A percentile compares a stretch with the other conserved stretches of the same genome.
Conservation (phyloP, 1,140 invertebrate genomes). For the Lasaia peninsularis region DNA sequence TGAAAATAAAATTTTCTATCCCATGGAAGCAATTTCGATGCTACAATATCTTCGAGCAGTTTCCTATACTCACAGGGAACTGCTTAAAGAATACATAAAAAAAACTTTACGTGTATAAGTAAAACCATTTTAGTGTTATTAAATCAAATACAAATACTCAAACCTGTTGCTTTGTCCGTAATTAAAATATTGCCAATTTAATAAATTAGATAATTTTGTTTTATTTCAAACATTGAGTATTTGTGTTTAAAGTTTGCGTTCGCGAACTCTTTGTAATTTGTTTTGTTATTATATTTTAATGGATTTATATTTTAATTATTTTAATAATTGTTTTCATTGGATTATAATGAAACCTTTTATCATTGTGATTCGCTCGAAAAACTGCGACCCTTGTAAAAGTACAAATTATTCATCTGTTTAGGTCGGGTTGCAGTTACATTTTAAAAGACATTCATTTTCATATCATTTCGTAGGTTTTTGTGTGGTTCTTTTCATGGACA, state of each 20-base stretch:
- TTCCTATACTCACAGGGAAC: background rate
- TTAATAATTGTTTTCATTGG: slow-evolving; percentile 58
- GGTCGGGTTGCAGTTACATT: slow-evolving; percentile 46
- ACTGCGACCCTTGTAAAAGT: slow-evolving; percentile 55
- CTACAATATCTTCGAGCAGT: slow-evolving; percentile 8
- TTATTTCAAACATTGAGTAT: slow-evolving; percentile 54
- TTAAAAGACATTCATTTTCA: slow-evolving; percentile 56
- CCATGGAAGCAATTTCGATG: slow-evolving; percentile 39
- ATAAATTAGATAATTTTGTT: slow-evolving; percentile 20
- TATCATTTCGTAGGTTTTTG: slow-evolving; percentile 40
- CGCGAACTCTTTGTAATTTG: slow-evolving; percentile 36
- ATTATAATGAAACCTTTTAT: slow-evolving; percentile 28
- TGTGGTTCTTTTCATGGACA: slow-evolving; percentile 9
- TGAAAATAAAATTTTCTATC: slow-evolving; percentile 59
- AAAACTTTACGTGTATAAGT: slow-evolving; percentile 1
- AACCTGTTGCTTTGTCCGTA: slow-evolving; percentile 44
- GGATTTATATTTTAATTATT: slow-evolving; percentile 65
- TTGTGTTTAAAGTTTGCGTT: slow-evolving; percentile 48
- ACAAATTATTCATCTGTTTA: slow-evolving; percentile 67
- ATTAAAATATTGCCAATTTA: slow-evolving; percentile 42
- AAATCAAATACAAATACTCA: slow-evolving; percentile 69
- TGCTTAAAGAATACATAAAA: background rate
- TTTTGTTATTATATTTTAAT: slow-evolving; percentile 74
- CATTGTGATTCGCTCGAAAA: slow-evolving; percentile 3
- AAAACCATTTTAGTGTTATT: slow-evolving; percentile 37